Percentiles rank a stretch among this genome's conserved stretches.
Evolutionary conservation across 2,888 invertebrate genomes (phyloP).

Genomic region (Ochropleura leucogaster): DNA sequence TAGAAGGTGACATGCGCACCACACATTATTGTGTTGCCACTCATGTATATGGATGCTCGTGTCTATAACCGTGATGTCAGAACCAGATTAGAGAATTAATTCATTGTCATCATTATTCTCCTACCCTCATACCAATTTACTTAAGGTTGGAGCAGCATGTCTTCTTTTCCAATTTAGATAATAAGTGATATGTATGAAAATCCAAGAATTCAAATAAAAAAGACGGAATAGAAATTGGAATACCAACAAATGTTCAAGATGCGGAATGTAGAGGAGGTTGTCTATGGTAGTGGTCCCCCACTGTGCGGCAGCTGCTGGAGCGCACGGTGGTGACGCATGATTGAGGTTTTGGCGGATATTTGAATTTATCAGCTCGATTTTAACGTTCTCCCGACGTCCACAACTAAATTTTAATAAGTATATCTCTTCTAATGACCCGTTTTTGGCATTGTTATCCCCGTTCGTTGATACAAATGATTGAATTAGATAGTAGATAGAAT

Average conservation of each 20-base stretch:
- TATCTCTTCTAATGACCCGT: constrained; percentile 68
- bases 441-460: constrained; percentile 73
- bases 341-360: constrained; percentile 43
- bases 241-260: not conserved
- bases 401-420: constrained; percentile 61
- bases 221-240: not conserved
- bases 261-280: not conserved
- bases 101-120: not conserved
- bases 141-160: too few relatives aligned
- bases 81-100: not conserved
- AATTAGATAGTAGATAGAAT: constrained; percentile 65
- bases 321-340: constrained; percentile 20
- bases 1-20: not conserved
- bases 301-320: not conserved
- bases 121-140: too few relatives aligned
- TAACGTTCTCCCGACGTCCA: constrained; percentile 64
- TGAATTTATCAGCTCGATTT: constrained; percentile 59
- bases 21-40: not conserved
- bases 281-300: not conserved
- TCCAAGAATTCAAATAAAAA: too few relatives aligned
- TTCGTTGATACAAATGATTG: constrained; percentile 67
- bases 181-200: too few relatives aligned
- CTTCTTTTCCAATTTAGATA: too few relatives aligned
- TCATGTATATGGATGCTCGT: not conserved
- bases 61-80: not conserved